These are phyloP conservation scores for Galemys pyrenaicus DNA, from an alignment of 2,113 vertebrate genomes.

Conservation along the genomic window DNA sequence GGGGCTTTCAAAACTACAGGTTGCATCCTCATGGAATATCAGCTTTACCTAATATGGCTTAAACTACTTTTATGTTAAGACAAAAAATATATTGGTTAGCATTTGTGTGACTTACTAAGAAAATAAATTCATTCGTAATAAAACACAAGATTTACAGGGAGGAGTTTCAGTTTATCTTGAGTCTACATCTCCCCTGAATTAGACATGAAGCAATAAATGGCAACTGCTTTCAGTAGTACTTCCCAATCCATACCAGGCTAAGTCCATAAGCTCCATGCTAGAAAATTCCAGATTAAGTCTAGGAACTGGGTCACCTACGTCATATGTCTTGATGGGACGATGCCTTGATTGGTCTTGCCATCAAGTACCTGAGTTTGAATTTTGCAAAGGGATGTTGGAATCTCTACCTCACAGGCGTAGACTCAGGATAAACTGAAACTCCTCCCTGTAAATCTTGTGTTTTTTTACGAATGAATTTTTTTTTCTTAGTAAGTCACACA, in stretches of 20 bases:
- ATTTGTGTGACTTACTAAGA: background rate
- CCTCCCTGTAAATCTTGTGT: background rate
- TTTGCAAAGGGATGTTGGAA: background rate
- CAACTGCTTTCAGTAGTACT: background rate
- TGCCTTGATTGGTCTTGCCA: background rate
- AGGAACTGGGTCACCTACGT: background rate
- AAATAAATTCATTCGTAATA: conserved; percentile 35
- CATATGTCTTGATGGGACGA: background rate
- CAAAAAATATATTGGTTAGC: background rate
- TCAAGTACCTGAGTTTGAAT: background rate
- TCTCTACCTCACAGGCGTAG: too few species aligned
- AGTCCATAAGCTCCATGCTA: background rate
- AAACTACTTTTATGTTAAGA: conserved; percentile 16
- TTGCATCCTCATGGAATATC: background rate
- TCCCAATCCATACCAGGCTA: background rate
- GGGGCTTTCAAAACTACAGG: background rate
- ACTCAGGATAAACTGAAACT: too few species aligned
- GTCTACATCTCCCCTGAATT: background rate
- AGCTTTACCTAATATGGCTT: background rate
- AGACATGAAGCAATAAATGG: background rate
- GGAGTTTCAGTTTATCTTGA: too few species aligned
- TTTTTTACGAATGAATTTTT: conserved; percentile 10
- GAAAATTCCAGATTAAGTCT: background rate
- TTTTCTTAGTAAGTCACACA: conserved; percentile 3
- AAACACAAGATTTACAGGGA: background rate